Percentiles rank a stretch among this genome's conserved stretches.
phyloP scores from a whole-genome alignment of 2,113 vertebrate genomes.

The Laterallus jamaicensis region DNA sequence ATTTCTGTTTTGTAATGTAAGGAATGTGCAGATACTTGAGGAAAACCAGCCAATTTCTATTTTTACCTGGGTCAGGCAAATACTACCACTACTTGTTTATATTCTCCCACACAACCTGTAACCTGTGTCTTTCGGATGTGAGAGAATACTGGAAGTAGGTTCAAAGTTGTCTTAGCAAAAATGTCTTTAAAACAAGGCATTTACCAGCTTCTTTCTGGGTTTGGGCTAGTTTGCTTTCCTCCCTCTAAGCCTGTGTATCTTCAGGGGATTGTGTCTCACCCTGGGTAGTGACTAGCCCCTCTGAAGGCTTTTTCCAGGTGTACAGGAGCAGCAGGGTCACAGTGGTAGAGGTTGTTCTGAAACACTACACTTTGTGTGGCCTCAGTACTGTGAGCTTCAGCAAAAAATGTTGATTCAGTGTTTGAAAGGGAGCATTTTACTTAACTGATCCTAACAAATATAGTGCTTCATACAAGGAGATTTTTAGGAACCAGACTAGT shows the following conservation, averaged over 20 bases:
- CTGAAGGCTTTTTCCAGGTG: not conserved
- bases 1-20: constrained; percentile 36
- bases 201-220: not conserved
- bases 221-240: not conserved
- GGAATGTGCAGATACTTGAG: constrained; percentile 49
- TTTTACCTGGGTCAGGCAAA: constrained; percentile 24
- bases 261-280: not conserved
- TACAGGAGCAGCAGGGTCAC: not conserved
- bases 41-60: constrained; percentile 48
- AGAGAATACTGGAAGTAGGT: not conserved
- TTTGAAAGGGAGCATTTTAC: not conserved
- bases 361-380: not conserved
- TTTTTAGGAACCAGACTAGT: not conserved
- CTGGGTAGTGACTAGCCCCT: not conserved
- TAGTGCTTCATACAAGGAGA: not conserved
- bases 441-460: not conserved
- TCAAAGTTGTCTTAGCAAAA: not conserved
- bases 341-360: not conserved
- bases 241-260: not conserved
- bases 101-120: not conserved
- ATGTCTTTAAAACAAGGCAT: not conserved
- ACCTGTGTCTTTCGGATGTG: not conserved
- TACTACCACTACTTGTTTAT: not conserved
- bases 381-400: not conserved
- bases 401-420: not conserved